phyloP scores from a whole-genome alignment of 2,888 invertebrate genomes.

The Agapetus fuscipes region DNA sequence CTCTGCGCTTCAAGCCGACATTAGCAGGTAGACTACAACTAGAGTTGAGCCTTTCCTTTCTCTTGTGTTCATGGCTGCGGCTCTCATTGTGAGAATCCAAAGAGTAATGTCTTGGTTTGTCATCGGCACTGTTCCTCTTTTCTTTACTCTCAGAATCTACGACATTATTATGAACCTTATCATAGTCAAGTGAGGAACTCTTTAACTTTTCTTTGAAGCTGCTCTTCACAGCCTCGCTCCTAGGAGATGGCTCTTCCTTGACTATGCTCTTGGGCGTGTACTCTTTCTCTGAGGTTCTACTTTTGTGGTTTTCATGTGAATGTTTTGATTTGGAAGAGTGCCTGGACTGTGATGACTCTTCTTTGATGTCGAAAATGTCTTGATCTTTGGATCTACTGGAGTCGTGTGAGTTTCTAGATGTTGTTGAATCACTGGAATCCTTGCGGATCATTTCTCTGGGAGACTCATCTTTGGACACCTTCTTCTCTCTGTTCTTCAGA shows the following conservation, averaged over 20 bases:
- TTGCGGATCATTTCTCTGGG: slow-evolving; percentile 37
- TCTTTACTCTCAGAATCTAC: slow-evolving; percentile 29
- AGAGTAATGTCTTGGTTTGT: slow-evolving; percentile 43
- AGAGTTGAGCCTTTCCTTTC: slow-evolving; percentile 52
- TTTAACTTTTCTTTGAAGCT: slow-evolving; percentile 39
- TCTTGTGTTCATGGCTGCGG: slow-evolving; percentile 34
- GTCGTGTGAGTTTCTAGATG: slow-evolving; percentile 40
- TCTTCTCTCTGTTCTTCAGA: slow-evolving; percentile 30
- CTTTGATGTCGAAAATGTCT: slow-evolving; percentile 33
- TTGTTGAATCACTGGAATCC: slow-evolving; percentile 43
- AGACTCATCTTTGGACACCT: slow-evolving; percentile 39
- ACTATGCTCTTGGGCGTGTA: slow-evolving; percentile 24
- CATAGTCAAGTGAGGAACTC: slow-evolving; percentile 21
- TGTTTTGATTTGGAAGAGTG: slow-evolving; percentile 30
- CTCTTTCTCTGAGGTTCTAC: slow-evolving; percentile 44
- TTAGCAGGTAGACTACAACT: slow-evolving; percentile 52
- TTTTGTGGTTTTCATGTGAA: slow-evolving; percentile 38
- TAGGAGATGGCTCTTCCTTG: slow-evolving; percentile 25
- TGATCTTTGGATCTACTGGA: slow-evolving; percentile 35
- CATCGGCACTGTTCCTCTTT: slow-evolving; percentile 30
- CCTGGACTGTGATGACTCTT: slow-evolving; percentile 35
- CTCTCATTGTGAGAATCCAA: slow-evolving; percentile 34
- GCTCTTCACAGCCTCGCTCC: slow-evolving; percentile 25
- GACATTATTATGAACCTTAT: slow-evolving; percentile 24
- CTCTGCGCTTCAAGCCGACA: slow-evolving; percentile 60